Conservation (phyloP, 2,888 invertebrate genomes). For the Linyphia triangularis region DNA sequence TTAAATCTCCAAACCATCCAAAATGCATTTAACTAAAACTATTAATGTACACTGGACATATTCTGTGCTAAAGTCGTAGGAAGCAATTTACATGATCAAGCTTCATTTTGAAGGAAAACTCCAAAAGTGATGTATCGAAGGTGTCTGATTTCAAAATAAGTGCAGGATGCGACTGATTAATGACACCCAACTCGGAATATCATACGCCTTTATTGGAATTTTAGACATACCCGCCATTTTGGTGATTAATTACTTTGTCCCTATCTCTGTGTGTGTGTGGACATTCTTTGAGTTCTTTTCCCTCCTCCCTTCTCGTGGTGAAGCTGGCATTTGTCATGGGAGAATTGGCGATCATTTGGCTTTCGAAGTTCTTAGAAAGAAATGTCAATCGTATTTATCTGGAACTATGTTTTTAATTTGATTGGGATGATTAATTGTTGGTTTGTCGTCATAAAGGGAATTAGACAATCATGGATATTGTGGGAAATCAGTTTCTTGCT, state of each 20-base stretch:
- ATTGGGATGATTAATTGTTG: background rate
- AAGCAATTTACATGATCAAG: background rate
- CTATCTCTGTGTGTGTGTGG: constrained; percentile 1
- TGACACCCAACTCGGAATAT: constrained; percentile 20
- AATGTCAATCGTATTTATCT: background rate
- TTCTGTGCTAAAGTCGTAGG: too few species aligned
- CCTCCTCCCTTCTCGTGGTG: background rate
- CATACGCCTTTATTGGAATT: constrained; percentile 43
- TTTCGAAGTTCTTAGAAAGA: background rate
- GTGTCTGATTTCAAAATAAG: background rate
- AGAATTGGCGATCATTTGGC: background rate
- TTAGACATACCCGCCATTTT: constrained; percentile 22
- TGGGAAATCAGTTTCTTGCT: too few species aligned
- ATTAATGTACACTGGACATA: too few species aligned
- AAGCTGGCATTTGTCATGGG: background rate
- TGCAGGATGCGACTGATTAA: constrained; percentile 27
- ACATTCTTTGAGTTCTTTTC: background rate
- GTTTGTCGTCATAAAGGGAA: too few species aligned
- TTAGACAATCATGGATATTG: too few species aligned
- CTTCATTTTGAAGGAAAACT: background rate
- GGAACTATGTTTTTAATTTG: background rate
- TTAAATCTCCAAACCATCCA: background rate
- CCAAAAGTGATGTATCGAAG: background rate
- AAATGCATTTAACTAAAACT: too few species aligned
- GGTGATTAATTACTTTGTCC: constrained; percentile 37